Percentiles rank a stretch among this genome's conserved stretches.
phyloP scores from a whole-genome alignment of 2,797 vertebrate species.

The Hirundo rustica region DNA sequence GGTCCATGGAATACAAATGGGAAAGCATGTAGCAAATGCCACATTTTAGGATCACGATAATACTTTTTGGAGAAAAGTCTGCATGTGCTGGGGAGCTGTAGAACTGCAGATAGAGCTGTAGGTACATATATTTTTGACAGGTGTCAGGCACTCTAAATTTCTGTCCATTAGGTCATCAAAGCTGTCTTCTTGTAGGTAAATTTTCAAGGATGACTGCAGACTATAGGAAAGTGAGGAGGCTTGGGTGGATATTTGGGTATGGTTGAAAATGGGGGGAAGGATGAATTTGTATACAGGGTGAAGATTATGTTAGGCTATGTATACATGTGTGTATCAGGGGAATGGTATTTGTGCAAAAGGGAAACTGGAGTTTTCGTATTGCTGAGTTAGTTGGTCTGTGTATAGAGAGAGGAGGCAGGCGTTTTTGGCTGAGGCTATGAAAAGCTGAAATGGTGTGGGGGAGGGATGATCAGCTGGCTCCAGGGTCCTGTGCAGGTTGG shows the following conservation, averaged over 20 bases:
- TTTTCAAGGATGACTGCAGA: background rate
- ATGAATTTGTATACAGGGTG: background rate
- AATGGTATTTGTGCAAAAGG: constrained; percentile 47
- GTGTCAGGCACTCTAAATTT: background rate
- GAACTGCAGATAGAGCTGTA: background rate
- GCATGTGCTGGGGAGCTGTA: fast-evolving
- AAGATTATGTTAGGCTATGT: background rate
- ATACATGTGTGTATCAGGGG: background rate
- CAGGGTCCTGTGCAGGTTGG: background rate
- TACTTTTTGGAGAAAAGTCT: background rate
- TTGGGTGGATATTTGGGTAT: background rate
- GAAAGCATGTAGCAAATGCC: background rate
- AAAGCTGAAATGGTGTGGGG: background rate
- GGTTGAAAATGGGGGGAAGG: background rate
- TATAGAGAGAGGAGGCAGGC: background rate
- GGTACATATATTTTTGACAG: background rate
- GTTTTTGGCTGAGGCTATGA: background rate
- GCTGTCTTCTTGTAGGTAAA: background rate
- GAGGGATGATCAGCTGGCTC: background rate
- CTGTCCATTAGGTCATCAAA: background rate
- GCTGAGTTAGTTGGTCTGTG: constrained; percentile 32
- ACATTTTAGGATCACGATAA: fast-evolving
- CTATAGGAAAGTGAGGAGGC: background rate
- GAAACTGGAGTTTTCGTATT: constrained; percentile 27
- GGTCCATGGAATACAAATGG: background rate